Evolutionary conservation across 2,888 invertebrate genomes (phyloP), one percentile per base, ranked within the genome.

Genomic region (Hybos culiciformis): DNA sequence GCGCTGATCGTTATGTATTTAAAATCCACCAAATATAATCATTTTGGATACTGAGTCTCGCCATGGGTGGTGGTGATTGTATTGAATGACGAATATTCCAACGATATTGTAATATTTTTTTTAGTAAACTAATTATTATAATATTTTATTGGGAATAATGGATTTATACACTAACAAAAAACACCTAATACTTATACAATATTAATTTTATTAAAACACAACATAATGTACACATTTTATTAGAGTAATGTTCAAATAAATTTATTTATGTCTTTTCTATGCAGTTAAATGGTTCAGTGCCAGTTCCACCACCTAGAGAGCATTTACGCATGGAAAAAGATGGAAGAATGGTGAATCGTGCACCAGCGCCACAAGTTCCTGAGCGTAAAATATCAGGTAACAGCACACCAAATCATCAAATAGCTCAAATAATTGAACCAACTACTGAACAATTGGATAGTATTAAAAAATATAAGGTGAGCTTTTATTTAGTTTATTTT

Each of bases 391-490:
- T 65, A 39, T 51, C 55, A 43, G 63, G 67, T 42, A 71, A 70
- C 43, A 69, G 67, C 48, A 64, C 67, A 39, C 46, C 41, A 14
- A 56, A 60, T 44, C 66, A 68, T 43, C 64, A 66, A 53, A 67
- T 67, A 44, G 67, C 66, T 20, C 66, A 66, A 54, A 58, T 66
- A 48, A 65, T 70, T 42, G 73, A 78, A 53, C 83, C 85, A 53
- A 85, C 85, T 48, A 75, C 82, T 59, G 90, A 93, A 57, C 88
- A 92, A 67, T 71, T 91, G 67, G 87, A 90, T 60, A 85, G 87
- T 65, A 88, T 93, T 63, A 82, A 82, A 59, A 90, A 90, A 64
- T 92, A 90, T 67, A 88, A 90, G 81, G 90, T 91, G 54, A 72
- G 75, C 54, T 17, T 4, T 18, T 20, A 5, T 8, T 17, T 34